These are phyloP conservation scores for Lordiphosa mommai DNA, from an alignment of 1,140 invertebrate genomes.

Conservation along the genomic window DNA sequence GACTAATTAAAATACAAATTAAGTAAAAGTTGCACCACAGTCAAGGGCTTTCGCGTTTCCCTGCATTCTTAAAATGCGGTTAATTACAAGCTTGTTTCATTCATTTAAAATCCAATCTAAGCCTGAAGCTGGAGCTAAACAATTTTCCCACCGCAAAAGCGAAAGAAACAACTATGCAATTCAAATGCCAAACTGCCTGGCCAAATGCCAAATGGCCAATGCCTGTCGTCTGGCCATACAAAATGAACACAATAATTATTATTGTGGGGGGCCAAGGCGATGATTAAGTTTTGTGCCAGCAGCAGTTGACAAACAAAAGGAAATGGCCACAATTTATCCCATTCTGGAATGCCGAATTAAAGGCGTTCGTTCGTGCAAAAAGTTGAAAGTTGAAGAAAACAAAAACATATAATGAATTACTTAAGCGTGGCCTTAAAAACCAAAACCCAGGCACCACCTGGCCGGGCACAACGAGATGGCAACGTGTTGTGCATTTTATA, in stretches of 20 bases:
- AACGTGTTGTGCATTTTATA: slow-evolving; percentile 27
- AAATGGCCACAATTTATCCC: slow-evolving; percentile 68
- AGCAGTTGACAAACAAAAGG: slow-evolving; percentile 65
- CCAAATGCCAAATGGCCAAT: slow-evolving; percentile 67
- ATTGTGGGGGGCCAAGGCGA: slow-evolving; percentile 42
- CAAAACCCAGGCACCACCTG: neutral
- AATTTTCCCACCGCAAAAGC: neutral
- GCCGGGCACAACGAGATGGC: neutral
- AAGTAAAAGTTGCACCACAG: neutral
- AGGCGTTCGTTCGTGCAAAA: slow-evolving; percentile 36
- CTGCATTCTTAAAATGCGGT: neutral
- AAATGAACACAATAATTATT: slow-evolving; percentile 49
- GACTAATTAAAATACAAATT: slow-evolving; percentile 9
- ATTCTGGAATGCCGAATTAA: slow-evolving; percentile 46
- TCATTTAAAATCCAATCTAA: no score
- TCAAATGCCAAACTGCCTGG: slow-evolving; percentile 72
- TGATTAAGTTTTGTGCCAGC: slow-evolving; percentile 20
- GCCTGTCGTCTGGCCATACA: slow-evolving; percentile 27
- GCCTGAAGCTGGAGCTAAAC: neutral
- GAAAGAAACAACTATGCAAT: slow-evolving; percentile 48
- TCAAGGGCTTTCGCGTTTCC: neutral
- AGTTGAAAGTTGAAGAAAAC: slow-evolving; percentile 43
- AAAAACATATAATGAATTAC: slow-evolving; percentile 59
- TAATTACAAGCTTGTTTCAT: neutral
- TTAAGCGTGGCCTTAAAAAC: slow-evolving; percentile 14